phyloP scores from a whole-genome alignment of 1,140 invertebrate genomes.

The Zaprionus gabonicus region DNA sequence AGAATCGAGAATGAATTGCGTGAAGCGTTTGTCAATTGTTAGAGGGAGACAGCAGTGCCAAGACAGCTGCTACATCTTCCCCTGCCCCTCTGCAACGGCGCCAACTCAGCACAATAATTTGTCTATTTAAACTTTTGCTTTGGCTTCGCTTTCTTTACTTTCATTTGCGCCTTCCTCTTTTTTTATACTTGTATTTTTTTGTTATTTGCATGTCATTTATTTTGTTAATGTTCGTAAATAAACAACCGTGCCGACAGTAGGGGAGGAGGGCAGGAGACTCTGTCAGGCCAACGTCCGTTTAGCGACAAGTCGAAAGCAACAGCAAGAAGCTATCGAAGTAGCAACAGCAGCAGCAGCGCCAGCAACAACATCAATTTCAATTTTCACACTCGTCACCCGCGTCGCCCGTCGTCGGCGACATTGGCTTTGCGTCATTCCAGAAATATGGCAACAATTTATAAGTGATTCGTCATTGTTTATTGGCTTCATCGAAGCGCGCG shows the following conservation, averaged over 20 bases:
- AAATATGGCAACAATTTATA: conserved; percentile 82
- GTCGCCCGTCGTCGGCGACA: not conserved
- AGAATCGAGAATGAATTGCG: conserved; percentile 70
- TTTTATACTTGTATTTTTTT: conserved; percentile 37
- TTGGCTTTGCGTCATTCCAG: conserved; percentile 37
- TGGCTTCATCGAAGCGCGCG: conserved; percentile 73
- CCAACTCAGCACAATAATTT: conserved; percentile 61
- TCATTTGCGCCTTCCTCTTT: conserved; percentile 16
- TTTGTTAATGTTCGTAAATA: conserved; percentile 80
- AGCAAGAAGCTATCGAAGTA: not conserved
- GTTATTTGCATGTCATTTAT: conserved; percentile 80
- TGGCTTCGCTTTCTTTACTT: conserved; percentile 19
- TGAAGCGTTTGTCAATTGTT: conserved; percentile 61
- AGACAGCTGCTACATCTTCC: conserved; percentile 46
- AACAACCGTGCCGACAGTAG: conserved; percentile 51
- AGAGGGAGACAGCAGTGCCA: not conserved
- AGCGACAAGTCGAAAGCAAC: conserved; percentile 64
- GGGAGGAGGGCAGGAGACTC: not conserved
- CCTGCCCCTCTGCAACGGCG: not conserved
- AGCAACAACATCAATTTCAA: conserved; percentile 73
- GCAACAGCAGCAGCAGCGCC: conserved; percentile 9
- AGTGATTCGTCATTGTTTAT: conserved; percentile 82
- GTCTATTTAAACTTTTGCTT: conserved; percentile 73
- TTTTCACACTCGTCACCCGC: conserved; percentile 54
- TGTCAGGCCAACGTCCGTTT: conserved; percentile 40